Evolutionary conservation across 37 sponge, comb jelly and placozoan genomes (phyloP).

Genomic region (Petrosia ficiformis): DNA sequence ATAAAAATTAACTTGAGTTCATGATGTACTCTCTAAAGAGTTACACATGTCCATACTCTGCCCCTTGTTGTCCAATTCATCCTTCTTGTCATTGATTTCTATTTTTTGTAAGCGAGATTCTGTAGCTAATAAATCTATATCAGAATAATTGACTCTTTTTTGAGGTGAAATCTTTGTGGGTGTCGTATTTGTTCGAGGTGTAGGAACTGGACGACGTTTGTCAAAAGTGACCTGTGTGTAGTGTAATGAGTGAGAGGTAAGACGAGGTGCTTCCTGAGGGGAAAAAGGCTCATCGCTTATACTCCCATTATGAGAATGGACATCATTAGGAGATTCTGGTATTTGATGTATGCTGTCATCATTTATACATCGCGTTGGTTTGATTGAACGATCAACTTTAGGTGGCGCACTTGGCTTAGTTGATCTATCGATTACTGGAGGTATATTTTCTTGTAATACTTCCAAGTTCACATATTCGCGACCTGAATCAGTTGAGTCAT

Average conservation of each 20-base stretch:
- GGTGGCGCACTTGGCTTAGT: not conserved
- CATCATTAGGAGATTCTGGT: not conserved
- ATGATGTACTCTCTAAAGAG: too few relatives aligned
- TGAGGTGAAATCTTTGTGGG: not conserved
- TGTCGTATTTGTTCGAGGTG: not conserved
- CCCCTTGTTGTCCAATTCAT: too few relatives aligned
- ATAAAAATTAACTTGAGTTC: too few relatives aligned
- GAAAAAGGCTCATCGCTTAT: not conserved
- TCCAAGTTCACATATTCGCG: not conserved
- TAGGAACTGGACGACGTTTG: not conserved
- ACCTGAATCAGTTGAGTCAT: too few relatives aligned
- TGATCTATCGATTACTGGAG: not conserved
- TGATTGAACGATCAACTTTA: conserved; percentile 8
- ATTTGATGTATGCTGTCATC: not conserved
- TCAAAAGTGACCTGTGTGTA: not conserved
- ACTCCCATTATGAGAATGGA: not conserved
- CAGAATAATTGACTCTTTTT: not conserved
- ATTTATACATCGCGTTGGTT: not conserved
- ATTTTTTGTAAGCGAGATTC: too few relatives aligned
- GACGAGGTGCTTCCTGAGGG: not conserved
- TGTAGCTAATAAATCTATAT: not conserved
- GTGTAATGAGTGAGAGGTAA: not conserved
- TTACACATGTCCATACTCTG: too few relatives aligned
- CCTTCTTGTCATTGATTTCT: too few relatives aligned
- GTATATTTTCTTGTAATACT: not conserved